Conservation (phyloP, 2,113 vertebrate genomes). For the Lynx canadensis region DNA sequence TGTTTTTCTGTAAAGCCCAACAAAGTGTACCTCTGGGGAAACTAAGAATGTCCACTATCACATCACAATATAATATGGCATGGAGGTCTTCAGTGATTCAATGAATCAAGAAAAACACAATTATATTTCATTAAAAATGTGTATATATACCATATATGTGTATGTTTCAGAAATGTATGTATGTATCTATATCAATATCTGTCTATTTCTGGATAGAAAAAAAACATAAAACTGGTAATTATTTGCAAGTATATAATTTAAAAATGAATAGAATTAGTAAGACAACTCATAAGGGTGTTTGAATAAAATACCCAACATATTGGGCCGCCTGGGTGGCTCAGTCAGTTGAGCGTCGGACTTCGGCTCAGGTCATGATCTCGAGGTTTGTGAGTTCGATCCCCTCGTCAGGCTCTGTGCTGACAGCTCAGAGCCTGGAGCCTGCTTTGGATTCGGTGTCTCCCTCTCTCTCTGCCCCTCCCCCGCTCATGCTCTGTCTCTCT, state of each 20-base stretch:
- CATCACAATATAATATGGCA: not conserved
- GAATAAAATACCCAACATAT: not conserved
- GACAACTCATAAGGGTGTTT: not conserved
- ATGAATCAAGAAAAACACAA: not conserved
- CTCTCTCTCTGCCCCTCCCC: too few relatives aligned
- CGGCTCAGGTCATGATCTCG: too few relatives aligned
- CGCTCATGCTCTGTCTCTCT: too few relatives aligned
- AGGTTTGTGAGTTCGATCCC: too few relatives aligned
- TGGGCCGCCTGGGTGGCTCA: too few relatives aligned
- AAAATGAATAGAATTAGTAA: not conserved
- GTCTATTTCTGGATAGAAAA: not conserved
- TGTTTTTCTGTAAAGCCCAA: not conserved
- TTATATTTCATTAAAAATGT: not conserved
- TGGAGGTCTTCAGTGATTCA: not conserved
- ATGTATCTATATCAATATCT: not conserved
- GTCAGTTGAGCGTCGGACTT: too few relatives aligned
- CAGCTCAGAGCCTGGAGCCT: too few relatives aligned
- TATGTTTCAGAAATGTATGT: not conserved
- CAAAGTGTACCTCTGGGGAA: not conserved
- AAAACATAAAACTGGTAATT: not conserved
- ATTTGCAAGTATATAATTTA: conserved; percentile 33
- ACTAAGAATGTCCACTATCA: not conserved
- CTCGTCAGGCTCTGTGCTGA: too few relatives aligned
- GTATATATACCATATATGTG: not conserved
- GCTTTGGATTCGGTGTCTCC: too few relatives aligned